Evolutionary conservation across 2,888 invertebrate genomes (phyloP), one percentile per base, ranked within the genome.

Genomic region (Acleris emargana): DNA sequence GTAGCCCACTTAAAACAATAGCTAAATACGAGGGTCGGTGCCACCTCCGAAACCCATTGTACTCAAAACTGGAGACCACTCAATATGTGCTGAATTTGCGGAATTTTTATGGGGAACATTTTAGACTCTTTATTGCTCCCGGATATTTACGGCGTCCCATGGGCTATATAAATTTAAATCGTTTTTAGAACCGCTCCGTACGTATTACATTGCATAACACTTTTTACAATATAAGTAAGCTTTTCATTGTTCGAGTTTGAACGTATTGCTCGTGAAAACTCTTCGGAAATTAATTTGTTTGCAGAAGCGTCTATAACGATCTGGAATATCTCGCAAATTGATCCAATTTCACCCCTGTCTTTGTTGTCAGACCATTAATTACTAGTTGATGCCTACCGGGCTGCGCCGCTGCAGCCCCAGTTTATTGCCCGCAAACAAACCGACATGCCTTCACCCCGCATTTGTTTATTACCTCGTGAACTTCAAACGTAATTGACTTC

Each of bases 1-100:
- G 88, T 84, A 82, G 81, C 81, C 83, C 87, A 89, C 90, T 91
- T 92, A 90, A 92, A 92, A 92, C 92, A 91, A 92, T 91, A 90
- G 91, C 91, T 80, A 86, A 91, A 90, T 86, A 84, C 85, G 78
- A 85, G 89, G 89, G 89, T 83, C 80, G 86, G 81, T 80, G 81
- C 77, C 73, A 76, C 80, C 82, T 83, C 75, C 71, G 72, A 70
- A 73, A 74, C 83, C 87, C 81, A 84, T 66, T 66, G 66, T 87
- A 81, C 88, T 89, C 85, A 83, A 80, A 83, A 83, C 80, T 76
- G 74, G 79, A 86, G 84, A 85, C 83, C 89, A 87, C 91, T 91
- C 87, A 82, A 89, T 89, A 88, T 86, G 82, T 88, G 91, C 91
- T 90, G 91, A 91, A 89, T 88, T 84, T 79, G 83, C 81, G 80